phyloP scores from a whole-genome alignment of 92 coral and sea anemone species.

The Zoanthus solanderi region DNA sequence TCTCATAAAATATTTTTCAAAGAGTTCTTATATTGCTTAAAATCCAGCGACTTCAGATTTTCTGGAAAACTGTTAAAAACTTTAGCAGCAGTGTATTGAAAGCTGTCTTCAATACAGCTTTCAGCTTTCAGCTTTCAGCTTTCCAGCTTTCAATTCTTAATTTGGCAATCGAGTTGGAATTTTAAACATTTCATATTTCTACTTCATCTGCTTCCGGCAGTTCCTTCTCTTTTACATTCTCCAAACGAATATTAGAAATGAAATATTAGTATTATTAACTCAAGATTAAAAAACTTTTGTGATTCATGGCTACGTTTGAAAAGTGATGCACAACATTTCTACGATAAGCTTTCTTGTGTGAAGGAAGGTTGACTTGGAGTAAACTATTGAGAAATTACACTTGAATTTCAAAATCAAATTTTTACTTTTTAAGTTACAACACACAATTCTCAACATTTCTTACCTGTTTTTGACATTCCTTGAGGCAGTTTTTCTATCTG shows the following conservation, averaged over 20 bases:
- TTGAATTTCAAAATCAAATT: not conserved
- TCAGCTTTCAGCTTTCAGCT: too few relatives aligned
- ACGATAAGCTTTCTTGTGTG: not conserved
- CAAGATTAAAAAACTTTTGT: not conserved
- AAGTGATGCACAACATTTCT: not conserved
- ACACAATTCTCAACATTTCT: not conserved
- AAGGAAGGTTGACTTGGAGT: not conserved
- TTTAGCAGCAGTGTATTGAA: too few relatives aligned
- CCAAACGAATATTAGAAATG: not conserved
- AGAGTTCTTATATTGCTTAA: too few relatives aligned
- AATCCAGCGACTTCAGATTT: too few relatives aligned
- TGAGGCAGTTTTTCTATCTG: conserved; percentile 80
- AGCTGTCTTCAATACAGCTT: too few relatives aligned
- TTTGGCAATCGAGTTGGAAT: too few relatives aligned
- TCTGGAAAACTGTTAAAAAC: too few relatives aligned
- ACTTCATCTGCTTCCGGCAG: too few relatives aligned
- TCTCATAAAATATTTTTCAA: too few relatives aligned
- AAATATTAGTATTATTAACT: not conserved
- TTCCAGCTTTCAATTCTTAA: too few relatives aligned
- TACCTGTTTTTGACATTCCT: conserved; percentile 80
- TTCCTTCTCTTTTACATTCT: not conserved
- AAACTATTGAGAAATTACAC: not conserved
- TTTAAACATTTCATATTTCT: too few relatives aligned
- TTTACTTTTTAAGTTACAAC: not conserved
- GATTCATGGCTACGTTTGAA: not conserved